Conservation (phyloP, 1,140 invertebrate species). For the Ostrea edulis region DNA sequence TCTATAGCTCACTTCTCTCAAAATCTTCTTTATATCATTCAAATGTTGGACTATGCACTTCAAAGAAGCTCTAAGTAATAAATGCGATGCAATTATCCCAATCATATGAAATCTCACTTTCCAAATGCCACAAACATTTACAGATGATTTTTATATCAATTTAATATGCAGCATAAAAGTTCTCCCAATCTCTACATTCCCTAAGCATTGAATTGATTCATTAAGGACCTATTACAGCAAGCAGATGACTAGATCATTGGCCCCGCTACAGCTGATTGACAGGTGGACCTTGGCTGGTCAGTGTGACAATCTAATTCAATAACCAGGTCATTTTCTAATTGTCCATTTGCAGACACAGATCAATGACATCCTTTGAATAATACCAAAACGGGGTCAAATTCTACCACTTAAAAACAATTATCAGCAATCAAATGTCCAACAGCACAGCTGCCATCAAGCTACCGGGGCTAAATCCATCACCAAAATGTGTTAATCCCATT, state of each 20-base stretch:
- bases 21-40: no score
- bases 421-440: not conserved
- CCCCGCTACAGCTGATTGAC: not conserved
- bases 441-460: not conserved
- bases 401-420: not conserved
- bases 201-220: not conserved
- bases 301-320: conserved; percentile 6
- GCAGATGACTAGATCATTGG: not conserved
- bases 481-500: not conserved
- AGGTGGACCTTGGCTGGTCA: conserved; percentile 2
- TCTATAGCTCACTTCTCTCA: no score
- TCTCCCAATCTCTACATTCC: no score
- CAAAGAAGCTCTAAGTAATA: no score
- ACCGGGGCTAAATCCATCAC: not conserved
- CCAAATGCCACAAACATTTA: no score
- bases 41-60: no score
- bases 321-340: not conserved
- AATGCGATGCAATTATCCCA: no score
- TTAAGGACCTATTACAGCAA: not conserved
- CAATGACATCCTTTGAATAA: not conserved
- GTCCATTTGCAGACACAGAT: conserved; percentile 13
- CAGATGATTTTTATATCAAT: no score
- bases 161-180: no score
- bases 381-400: not conserved
- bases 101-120: no score